Base-by-base conservation (phyloP, 2,888 invertebrate species). In the Brenthis hecate region DNA sequence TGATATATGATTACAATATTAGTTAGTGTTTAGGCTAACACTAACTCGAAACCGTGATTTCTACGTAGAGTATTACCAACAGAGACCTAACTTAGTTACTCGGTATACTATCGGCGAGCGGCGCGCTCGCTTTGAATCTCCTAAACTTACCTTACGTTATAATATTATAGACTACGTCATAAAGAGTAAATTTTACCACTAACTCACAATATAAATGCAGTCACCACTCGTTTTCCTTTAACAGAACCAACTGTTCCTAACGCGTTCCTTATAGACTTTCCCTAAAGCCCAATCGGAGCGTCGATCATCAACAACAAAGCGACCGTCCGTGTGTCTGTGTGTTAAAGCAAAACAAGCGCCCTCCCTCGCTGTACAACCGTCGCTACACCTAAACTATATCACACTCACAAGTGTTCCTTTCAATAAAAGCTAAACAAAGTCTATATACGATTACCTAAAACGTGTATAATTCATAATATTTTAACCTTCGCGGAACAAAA, bases 191-290 rank as follows among this genome's bases (percentile, higher is more conserved):
- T 69, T 73, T 69, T 74, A 76, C 73, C 62, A 72, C 77, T 79
- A 80, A 72, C 67, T 77, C 76, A 77, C 56, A 78, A 81, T 81
- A 87, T 89, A 89, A 89, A 89, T 89, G 89, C 89, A 87, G 80
- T 82, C 82, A 61, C 19, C 57, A 36, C 62, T 53, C 70, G 67
- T 55, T 53, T 60, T 36, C 54, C 60, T 55, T 60, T n/a, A 53
- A n/a, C 65, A 23, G 28, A 5, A n/a, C 28, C 36, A 47, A 23
- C 43, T 47, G 19, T 48, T 16, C 28, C 62, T 28, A 13, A 16
- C 54, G 28, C 58, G 51, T 55, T 28, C 70, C 70, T 64, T 55
- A 65, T 28, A 57, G 68, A 68, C 71, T 71, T 68, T 57, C 6
- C 0, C 6, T 32, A 65, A 67, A 67, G 66, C 48, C 61, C 66